Percentiles rank a stretch among this genome's conserved stretches.
Conservation (phyloP, 23 tunicate genomes). For the Clavelina lepadiformis region DNA sequence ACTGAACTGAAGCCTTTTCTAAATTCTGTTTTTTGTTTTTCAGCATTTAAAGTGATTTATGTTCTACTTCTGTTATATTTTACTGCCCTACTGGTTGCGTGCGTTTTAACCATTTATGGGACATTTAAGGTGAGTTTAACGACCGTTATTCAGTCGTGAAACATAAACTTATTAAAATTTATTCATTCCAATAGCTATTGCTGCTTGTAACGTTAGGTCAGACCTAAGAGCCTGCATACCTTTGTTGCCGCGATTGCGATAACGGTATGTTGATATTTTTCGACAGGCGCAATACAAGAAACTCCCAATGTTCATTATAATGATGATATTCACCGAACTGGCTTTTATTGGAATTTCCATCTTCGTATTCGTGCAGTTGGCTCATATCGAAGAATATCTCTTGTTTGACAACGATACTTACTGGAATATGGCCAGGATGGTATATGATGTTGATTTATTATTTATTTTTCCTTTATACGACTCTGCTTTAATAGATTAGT, state of each 20-base stretch:
- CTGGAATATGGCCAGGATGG: conserved; percentile 75
- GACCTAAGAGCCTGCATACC: too few species aligned
- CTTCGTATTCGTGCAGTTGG: conserved; percentile 51
- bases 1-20: too few species aligned
- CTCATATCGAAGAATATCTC: conserved; percentile 51
- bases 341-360: conserved; percentile 48
- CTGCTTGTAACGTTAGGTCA: too few species aligned
- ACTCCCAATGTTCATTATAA: conserved; percentile 35
- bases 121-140: conserved; percentile 72
- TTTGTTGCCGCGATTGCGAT: too few species aligned
- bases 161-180: too few species aligned
- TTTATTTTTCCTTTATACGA: background rate
- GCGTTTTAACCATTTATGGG: conserved; percentile 60
- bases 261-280: background rate
- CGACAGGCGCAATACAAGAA: conserved; percentile 52
- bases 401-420: conserved; percentile 77
- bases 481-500: background rate
- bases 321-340: conserved; percentile 30
- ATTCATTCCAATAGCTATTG: too few species aligned
- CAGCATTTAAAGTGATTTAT: conserved; percentile 66
- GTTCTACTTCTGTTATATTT: conserved; percentile 26
- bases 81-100: conserved; percentile 24
- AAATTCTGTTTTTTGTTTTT: conserved; percentile 6
- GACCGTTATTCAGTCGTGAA: too few species aligned
- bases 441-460: conserved; percentile 6